phyloP scores from a whole-genome alignment of 2,113 vertebrate genomes.

The Turnix velox region DNA sequence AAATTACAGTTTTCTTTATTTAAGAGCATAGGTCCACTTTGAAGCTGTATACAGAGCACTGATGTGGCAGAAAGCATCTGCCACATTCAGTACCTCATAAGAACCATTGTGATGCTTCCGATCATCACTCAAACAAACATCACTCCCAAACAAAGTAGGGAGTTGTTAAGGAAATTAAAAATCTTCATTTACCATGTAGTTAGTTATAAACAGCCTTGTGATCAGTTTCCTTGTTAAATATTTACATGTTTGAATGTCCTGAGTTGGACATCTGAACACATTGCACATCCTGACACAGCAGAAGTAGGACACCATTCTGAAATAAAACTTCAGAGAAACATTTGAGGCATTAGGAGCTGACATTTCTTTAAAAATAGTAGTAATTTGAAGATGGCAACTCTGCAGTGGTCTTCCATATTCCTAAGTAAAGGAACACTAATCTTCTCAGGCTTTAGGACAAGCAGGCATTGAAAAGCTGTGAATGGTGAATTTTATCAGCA shows the following conservation, averaged over 20 bases:
- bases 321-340: not conserved
- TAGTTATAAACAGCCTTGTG: not conserved
- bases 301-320: not conserved
- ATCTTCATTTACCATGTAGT: not conserved
- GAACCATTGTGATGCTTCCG: not conserved
- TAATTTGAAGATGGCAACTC: not conserved
- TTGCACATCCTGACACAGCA: not conserved
- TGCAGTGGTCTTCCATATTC: not conserved
- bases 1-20: not conserved
- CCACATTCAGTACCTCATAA: not conserved
- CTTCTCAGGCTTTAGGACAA: not conserved
- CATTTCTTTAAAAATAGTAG: not conserved
- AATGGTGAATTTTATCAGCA: not conserved
- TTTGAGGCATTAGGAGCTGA: not conserved
- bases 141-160: not conserved
- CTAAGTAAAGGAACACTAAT: not conserved
- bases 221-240: not conserved
- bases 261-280: not conserved
- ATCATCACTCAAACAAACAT: too few relatives aligned
- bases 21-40: not conserved
- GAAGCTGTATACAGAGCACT: not conserved
- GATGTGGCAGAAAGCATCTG: not conserved
- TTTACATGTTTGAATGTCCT: not conserved
- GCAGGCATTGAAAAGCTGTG: not conserved
- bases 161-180: constrained; percentile 8